Conservation (phyloP, 2,797 vertebrate genomes). For the Perdix hodgsoniae region DNA sequence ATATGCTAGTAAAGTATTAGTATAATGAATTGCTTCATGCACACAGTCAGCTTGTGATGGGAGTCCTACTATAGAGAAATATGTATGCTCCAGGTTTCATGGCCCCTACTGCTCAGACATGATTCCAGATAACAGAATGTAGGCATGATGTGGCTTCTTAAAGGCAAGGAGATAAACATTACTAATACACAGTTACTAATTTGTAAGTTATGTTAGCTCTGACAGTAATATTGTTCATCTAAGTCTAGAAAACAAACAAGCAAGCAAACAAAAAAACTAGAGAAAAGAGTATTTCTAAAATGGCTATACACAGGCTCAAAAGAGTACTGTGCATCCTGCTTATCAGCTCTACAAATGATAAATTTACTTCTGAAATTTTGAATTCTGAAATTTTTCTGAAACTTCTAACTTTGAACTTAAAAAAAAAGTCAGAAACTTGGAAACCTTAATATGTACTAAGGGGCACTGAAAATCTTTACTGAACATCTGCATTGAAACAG, state of each 20-base stretch:
- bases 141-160: not conserved
- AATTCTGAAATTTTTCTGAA: not conserved
- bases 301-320: not conserved
- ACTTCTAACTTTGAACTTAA: not conserved
- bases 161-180: not conserved
- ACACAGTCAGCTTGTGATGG: too few species aligned
- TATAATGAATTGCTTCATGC: not conserved
- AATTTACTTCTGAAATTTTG: not conserved
- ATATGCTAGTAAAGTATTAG: rapidly evolving
- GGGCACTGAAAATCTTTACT: not conserved
- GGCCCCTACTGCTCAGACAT: not conserved
- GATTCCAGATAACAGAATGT: not conserved
- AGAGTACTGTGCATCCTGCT: not conserved
- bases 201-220: rapidly evolving
- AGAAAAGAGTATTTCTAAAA: not conserved
- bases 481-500: not conserved
- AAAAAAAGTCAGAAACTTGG: not conserved
- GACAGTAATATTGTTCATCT: not conserved
- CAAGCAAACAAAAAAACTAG: not conserved
- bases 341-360: not conserved
- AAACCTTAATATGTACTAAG: not conserved
- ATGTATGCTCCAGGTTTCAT: not conserved
- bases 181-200: not conserved
- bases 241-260: not conserved
- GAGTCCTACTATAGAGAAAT: rapidly evolving